Evolutionary conservation across 1,140 invertebrate genomes (phyloP), one percentile per base, ranked within the genome.

Genomic region (Neelides sp.): DNA sequence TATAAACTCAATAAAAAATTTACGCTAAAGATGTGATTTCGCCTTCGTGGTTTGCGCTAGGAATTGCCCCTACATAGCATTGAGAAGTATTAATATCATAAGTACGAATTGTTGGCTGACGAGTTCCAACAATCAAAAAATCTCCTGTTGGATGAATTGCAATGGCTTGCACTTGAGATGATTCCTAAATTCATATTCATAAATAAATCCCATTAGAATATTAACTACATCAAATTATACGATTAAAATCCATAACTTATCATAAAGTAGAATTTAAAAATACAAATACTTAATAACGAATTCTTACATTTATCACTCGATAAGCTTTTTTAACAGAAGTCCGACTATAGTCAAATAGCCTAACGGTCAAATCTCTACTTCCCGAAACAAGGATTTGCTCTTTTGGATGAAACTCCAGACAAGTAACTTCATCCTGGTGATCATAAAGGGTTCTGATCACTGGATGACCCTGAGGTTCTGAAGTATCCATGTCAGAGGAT

Each of bases 391-490:
- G 37, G 32, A 59, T 54, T 59, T 61, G 59, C 17, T 61, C 58
- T 40, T 52, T 68, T 0, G 95, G 95, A 71, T 98, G 95, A 71
- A 99, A 99, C 62, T 95, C 90, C 17, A 98, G 67, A 61, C 84
- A 88, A 0, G 91, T 95, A 0, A 98, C 93, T 75, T 98, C 95
- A 70, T 95, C 92, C 39, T 88, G 78, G 66, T 98, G 94, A 69
- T 98, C 95, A 65, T 98, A 98, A n/a, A 98, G 70, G 4, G 95
- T 98, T 50, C 94, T 75, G 56, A 98, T 98, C 26, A 98, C 94
- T 1, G 95, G 95, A 73, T 98, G 94, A 0, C 88, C 88, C 63
- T 93, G 86, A 58, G 87, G 76, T 67, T 88, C 80, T 64, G 84
- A 76, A 37, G 83, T 73, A 67, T 69, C 30, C 67, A 13, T 77